Percentiles rank a stretch among this genome's conserved stretches.
phyloP scores from a whole-genome alignment of 2,113 vertebrate genomes.

The Merops nubicus region DNA sequence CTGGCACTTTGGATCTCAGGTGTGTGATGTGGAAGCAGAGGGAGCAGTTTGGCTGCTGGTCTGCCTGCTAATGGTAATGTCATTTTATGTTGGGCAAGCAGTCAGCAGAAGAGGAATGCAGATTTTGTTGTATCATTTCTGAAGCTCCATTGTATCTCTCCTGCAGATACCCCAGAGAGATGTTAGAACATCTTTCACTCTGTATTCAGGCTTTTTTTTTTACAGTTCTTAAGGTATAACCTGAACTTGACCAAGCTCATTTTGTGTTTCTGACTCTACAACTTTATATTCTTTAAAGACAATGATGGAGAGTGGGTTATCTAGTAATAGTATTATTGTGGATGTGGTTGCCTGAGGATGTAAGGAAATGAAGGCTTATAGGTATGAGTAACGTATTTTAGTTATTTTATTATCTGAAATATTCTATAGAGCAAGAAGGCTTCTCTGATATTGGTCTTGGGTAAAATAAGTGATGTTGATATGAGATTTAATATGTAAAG shows the following conservation, averaged over 20 bases:
- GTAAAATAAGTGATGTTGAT: neutral
- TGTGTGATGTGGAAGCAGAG: no score
- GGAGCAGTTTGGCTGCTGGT: no score
- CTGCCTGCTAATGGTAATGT: no score
- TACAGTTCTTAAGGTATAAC: neutral
- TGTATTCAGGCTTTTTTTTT: neutral
- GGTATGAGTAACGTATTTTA: neutral
- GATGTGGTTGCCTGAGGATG: neutral
- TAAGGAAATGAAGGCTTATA: neutral
- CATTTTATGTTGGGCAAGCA: no score
- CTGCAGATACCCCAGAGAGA: neutral
- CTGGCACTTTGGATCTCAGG: no score
- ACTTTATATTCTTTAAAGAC: neutral
- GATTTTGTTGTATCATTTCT: no score
- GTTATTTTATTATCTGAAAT: neutral
- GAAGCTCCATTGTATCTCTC: neutral
- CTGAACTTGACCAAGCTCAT: neutral
- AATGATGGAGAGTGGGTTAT: neutral
- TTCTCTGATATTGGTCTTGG: neutral
- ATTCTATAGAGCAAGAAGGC: neutral
- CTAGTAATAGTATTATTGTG: neutral
- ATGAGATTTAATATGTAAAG: neutral
- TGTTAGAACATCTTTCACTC: neutral
- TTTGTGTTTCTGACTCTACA: neutral
- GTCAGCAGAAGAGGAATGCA: no score